Percentiles rank a stretch among this genome's conserved stretches.
These are phyloP conservation scores for Xanthostigma xanthostigma DNA, from an alignment of 2,888 invertebrate genomes.

Conservation along the genomic window DNA sequence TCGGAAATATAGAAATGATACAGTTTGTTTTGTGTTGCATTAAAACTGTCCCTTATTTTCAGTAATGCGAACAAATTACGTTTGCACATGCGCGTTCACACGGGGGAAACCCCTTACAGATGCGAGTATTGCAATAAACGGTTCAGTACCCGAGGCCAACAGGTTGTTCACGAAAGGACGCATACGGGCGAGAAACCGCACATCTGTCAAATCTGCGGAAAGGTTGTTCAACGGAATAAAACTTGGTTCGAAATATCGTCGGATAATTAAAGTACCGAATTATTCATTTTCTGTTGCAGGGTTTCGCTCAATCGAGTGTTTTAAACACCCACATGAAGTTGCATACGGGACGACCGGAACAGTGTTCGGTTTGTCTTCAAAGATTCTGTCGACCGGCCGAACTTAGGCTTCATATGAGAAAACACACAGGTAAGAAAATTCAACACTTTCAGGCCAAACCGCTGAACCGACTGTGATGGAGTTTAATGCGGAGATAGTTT, in stretches of 20 bases:
- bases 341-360: conserved; percentile 23
- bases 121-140: conserved; percentile 21
- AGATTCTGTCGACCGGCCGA: conserved; percentile 23
- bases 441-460: too few relatives aligned
- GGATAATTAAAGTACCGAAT: background rate
- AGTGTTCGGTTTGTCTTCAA: conserved; percentile 22
- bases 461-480: too few relatives aligned
- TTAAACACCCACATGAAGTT: conserved; percentile 23
- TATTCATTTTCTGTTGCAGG: conserved; percentile 8
- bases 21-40: background rate
- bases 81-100: conserved; percentile 20
- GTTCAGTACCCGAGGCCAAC: conserved; percentile 18
- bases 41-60: conserved; percentile 4
- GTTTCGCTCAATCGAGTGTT: conserved; percentile 22
- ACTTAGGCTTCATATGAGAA: conserved; percentile 22
- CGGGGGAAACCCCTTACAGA: conserved; percentile 19
- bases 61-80: conserved; percentile 18
- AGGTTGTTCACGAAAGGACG: conserved; percentile 19
- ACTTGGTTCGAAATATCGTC: background rate
- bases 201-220: conserved; percentile 22
- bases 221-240: conserved; percentile 11
- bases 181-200: conserved; percentile 22
- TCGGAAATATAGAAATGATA: background rate
- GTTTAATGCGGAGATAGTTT: too few relatives aligned
- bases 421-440: conserved; percentile 21